Base-by-base conservation (phyloP, 2,797 vertebrate species). In the Cynodonichthys magdalenae region DNA sequence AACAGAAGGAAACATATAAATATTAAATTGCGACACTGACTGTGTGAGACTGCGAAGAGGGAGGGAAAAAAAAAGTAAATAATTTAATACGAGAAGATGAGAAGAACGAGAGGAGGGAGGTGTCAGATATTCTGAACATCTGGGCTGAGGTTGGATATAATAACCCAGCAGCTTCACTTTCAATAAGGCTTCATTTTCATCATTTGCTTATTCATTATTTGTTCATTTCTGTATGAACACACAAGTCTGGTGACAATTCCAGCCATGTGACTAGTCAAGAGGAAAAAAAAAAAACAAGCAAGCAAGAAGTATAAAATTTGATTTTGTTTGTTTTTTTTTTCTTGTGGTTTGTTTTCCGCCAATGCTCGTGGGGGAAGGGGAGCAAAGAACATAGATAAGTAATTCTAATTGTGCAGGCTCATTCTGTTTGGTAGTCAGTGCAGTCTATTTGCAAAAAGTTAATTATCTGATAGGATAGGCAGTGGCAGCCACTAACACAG, bases 391-490 rank as follows among this genome's bases (percentile, higher is more conserved):
- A 87, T 17, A 92, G 92, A 90, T 90, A 89, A 86, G 85, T 90
- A 77, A 91, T 79, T 91, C 76, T 87, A 93, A 93, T 82, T 86
- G 86, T 90, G 82, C 80, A 62, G 81, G 85, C 57, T 89, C 86
- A 62, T 84, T 89, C 86, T 87, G 77, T 85, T 90, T 80, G 75
- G 73, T 79, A 88, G 80, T 90, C 86, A 68, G 87, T 12, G 62
- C 89, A 87, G 92, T 90, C 91, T 90, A 90, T 92, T 94, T 94
- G 88, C 90, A 90, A 89, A 92, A 94, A 94, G 88, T 92, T 94
- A 95, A 95, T 95, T 95, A 94, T 93, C 92, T 94, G 91, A 93
- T 94, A 95, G 92, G 89, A 93, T 92, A 93, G 77, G 90, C 72
- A 63, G 79, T 85, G 85, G 87, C 89, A 92, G 92, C 89, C 87